These are phyloP conservation scores for Sitophilus oryzae DNA, from an alignment of 1,140 invertebrate species.

Conservation along the genomic window DNA sequence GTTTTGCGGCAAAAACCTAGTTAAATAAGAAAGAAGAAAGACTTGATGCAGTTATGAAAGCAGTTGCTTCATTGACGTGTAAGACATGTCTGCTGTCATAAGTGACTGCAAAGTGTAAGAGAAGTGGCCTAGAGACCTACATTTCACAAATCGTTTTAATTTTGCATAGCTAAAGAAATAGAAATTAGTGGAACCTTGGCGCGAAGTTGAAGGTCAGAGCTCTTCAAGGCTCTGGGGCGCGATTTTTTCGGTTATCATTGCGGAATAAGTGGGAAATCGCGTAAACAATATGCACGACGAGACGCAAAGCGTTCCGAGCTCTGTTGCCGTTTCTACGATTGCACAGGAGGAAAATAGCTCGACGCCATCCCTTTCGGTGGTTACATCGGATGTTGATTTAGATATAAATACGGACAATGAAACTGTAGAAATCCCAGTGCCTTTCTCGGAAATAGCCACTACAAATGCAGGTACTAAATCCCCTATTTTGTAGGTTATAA, in stretches of 20 bases:
- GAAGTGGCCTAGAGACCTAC: constrained; percentile 66
- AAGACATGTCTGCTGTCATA: constrained; percentile 19
- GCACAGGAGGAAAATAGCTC: constrained; percentile 38
- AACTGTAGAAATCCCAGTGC: constrained; percentile 42
- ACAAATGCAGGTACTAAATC: constrained; percentile 32
- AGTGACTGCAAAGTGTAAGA: constrained; percentile 55
- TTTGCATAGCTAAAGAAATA: constrained; percentile 46
- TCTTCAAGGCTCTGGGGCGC: constrained; percentile 41
- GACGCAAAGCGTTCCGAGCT: constrained; percentile 45
- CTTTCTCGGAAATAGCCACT: constrained; percentile 34
- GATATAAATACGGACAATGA: constrained; percentile 38
- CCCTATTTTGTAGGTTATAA: constrained; percentile 33
- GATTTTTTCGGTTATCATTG: constrained; percentile 37
- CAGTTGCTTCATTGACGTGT: constrained; percentile 13
- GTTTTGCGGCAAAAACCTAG: constrained; percentile 1
- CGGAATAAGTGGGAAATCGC: constrained; percentile 39
- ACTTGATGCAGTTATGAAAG: constrained; percentile 4
- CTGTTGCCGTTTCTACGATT: constrained; percentile 45
- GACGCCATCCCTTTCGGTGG: constrained; percentile 31
- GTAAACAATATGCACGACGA: constrained; percentile 47
- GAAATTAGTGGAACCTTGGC: constrained; percentile 44
- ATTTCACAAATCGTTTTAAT: constrained; percentile 55
- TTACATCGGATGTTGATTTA: constrained; percentile 37
- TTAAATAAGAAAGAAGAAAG: neutral
- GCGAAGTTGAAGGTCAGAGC: constrained; percentile 43